phyloP scores from a whole-genome alignment of 2,113 vertebrate genomes.

The Oryzias celebensis region DNA sequence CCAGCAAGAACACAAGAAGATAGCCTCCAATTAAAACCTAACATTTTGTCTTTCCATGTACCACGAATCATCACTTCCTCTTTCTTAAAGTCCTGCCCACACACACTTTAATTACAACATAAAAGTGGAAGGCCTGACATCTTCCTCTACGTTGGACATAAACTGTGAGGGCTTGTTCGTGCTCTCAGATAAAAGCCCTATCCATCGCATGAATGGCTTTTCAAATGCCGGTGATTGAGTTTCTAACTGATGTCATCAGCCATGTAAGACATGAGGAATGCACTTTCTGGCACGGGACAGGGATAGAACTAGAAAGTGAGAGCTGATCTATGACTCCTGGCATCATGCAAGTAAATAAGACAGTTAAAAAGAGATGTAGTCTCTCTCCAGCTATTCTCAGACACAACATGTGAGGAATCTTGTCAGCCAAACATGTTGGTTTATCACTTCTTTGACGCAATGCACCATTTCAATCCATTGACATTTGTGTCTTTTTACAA shows the following conservation, averaged over 20 bases:
- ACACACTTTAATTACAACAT: constrained; percentile 34
- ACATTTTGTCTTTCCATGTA: constrained; percentile 10
- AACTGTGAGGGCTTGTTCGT: constrained; percentile 23
- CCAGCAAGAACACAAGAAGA: constrained; percentile 2
- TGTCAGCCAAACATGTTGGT: no score
- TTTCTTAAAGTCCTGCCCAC: constrained; percentile 8
- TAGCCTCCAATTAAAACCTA: constrained; percentile 32
- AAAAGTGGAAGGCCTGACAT: constrained; percentile 17
- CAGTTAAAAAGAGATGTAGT: constrained; percentile 1
- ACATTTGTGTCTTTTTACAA: no score
- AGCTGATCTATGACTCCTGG: constrained; percentile 29
- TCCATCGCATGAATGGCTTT: constrained; percentile 16
- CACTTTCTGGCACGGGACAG: background rate
- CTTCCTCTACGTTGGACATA: constrained; percentile 1
- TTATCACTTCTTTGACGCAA: no score
- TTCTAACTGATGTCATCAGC: constrained; percentile 32
- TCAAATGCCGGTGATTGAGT: constrained; percentile 23
- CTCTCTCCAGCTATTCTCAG: no score
- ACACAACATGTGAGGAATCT: no score
- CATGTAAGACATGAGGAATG: constrained; percentile 33
- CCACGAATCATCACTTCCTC: constrained; percentile 20
- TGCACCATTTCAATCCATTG: no score
- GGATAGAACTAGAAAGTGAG: constrained; percentile 4
- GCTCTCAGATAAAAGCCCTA: background rate
- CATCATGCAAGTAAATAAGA: constrained; percentile 30